phyloP scores from a whole-genome alignment of 2,797 vertebrate species.

The Schizopygopsis malacanthus region DNA sequence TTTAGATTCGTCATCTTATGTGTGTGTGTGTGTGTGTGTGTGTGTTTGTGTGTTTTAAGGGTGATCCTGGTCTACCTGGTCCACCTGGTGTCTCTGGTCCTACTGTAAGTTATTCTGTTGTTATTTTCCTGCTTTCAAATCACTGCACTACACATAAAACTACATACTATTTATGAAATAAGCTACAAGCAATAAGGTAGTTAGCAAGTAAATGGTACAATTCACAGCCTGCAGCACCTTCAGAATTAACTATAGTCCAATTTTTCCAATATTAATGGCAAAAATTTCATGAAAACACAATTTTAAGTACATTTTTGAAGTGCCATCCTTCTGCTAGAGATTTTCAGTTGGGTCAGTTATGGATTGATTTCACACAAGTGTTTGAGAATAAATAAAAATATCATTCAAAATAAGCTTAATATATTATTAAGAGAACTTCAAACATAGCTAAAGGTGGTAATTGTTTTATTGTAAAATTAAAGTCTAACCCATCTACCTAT shows the following conservation, averaged over 20 bases:
- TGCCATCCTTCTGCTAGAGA: background rate
- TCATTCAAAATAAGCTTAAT: background rate
- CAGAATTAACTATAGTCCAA: background rate
- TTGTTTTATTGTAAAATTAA: background rate
- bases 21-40: slow-evolving; percentile 3
- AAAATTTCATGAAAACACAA: background rate
- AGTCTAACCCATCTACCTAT: no score
- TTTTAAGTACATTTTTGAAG: background rate
- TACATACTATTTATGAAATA: background rate
- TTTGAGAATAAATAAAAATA: background rate
- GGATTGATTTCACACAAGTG: background rate
- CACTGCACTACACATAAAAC: background rate
- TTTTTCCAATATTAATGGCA: background rate
- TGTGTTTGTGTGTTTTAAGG: slow-evolving; percentile 77
- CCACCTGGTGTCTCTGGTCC: slow-evolving; percentile 81
- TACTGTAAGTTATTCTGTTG: slow-evolving; percentile 78
- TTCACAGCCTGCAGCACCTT: background rate
- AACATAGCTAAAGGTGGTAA: background rate
- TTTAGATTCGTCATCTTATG: background rate
- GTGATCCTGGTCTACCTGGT: slow-evolving; percentile 88
- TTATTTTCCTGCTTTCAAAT: background rate
- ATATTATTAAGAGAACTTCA: background rate
- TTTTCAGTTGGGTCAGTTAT: background rate
- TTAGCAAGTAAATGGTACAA: background rate
- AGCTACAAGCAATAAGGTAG: background rate